Conservation (phyloP, 2,888 invertebrate genomes). For the Heliconius erato region DNA sequence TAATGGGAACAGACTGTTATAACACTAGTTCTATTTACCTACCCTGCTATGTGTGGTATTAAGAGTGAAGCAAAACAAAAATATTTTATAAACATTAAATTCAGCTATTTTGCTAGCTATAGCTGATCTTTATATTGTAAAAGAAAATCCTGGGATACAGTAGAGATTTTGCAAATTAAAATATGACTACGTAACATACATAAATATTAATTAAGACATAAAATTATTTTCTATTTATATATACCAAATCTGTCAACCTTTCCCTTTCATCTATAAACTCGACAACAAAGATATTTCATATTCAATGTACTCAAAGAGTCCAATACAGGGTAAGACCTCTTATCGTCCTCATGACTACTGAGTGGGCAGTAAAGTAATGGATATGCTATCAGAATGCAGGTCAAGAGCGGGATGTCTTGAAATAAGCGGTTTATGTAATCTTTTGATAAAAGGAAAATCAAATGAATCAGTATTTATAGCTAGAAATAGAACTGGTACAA, state of each 20-base stretch:
- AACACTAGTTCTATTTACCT: no score
- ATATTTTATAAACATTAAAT: no score
- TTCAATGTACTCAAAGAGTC: slow-evolving; percentile 62
- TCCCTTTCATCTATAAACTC: background rate
- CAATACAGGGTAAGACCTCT: slow-evolving; percentile 61
- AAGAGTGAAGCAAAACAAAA: no score
- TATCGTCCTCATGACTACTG: slow-evolving; percentile 54
- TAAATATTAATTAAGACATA: no score
- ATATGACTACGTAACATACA: no score
- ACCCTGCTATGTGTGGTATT: no score
- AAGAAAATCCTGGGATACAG: no score
- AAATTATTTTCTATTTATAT: background rate
- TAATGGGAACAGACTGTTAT: no score
- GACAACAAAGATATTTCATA: slow-evolving; percentile 58
- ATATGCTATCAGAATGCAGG: slow-evolving; percentile 39
- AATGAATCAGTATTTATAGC: slow-evolving; percentile 18
- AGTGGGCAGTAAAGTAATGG: slow-evolving; percentile 39
- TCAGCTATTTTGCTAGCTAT: no score
- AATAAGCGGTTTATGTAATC: slow-evolving; percentile 41
- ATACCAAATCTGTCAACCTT: background rate
- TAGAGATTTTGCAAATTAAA: no score
- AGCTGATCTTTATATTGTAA: no score
- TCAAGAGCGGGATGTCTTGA: slow-evolving; percentile 40
- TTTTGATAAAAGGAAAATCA: slow-evolving; percentile 36
- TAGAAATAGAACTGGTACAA: background rate